Conservation (phyloP, 2,797 vertebrate genomes). For the Scomberomorus guttatus region DNA sequence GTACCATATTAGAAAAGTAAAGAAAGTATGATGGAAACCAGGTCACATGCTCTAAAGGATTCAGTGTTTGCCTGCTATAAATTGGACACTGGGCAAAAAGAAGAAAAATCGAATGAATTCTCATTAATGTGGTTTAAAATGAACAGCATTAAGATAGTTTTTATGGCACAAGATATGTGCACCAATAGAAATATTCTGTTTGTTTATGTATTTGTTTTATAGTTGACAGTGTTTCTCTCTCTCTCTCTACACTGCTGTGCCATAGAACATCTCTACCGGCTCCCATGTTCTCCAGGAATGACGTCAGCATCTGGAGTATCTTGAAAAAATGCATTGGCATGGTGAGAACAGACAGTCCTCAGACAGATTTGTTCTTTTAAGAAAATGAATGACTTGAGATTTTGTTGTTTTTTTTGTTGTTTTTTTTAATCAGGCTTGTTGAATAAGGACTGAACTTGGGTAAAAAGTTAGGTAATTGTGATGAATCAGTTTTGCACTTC, state of each 20-base stretch:
- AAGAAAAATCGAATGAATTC: neutral
- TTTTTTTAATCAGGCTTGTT: neutral
- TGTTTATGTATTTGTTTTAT: neutral
- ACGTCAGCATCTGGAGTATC: constrained; percentile 99
- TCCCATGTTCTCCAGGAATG: constrained; percentile 98
- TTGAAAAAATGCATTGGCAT: constrained; percentile 99
- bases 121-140: neutral
- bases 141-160: no score
- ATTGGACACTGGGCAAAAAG: neutral
- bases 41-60: neutral
- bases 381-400: neutral
- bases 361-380: neutral
- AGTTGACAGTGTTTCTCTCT: constrained; percentile 11
- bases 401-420: neutral
- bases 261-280: constrained; percentile 92
- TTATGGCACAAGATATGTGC: neutral
- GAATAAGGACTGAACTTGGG: neutral
- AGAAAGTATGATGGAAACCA: neutral
- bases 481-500: constrained; percentile 32
- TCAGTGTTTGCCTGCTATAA: neutral
- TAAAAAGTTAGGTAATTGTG: constrained; percentile 16
- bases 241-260: constrained; percentile 17
- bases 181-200: neutral
- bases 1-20: neutral
- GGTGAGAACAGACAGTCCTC: constrained; percentile 84